Conservation (phyloP, 1,140 invertebrate genomes). For the Pseudomyrmex concolor region DNA sequence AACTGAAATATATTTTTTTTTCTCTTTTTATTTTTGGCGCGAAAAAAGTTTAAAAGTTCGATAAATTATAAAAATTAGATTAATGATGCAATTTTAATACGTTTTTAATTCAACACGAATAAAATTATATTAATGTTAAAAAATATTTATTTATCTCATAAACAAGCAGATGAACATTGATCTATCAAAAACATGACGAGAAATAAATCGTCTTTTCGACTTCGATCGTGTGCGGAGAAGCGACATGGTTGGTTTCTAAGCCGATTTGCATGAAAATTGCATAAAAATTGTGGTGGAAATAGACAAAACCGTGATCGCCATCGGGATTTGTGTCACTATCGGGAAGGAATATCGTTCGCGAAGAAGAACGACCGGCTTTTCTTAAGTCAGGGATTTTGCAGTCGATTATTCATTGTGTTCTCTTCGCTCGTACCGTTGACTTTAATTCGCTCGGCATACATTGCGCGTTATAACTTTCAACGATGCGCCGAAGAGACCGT, state of each 20-base stretch:
- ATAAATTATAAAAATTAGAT: too few species aligned
- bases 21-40: too few species aligned
- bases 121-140: too few species aligned
- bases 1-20: too few species aligned
- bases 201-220: constrained; percentile 26
- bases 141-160: neutral
- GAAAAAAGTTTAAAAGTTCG: too few species aligned
- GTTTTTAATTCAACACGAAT: too few species aligned
- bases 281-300: constrained; percentile 33
- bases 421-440: constrained; percentile 15
- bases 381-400: constrained; percentile 37
- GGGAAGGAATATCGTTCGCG: constrained; percentile 26
- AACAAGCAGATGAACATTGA: neutral
- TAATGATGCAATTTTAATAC: neutral
- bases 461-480: constrained; percentile 11
- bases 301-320: constrained; percentile 58
- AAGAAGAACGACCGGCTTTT: constrained; percentile 43
- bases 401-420: constrained; percentile 30
- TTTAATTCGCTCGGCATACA: constrained; percentile 34
- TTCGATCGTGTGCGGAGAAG: constrained; percentile 27
- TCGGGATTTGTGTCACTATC: constrained; percentile 49
- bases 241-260: constrained; percentile 51
- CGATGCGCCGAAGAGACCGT: neutral
- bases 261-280: constrained; percentile 68
- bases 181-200: constrained; percentile 25